Conservation (phyloP, 2,888 invertebrate species). For the Cephus nigrinus region DNA sequence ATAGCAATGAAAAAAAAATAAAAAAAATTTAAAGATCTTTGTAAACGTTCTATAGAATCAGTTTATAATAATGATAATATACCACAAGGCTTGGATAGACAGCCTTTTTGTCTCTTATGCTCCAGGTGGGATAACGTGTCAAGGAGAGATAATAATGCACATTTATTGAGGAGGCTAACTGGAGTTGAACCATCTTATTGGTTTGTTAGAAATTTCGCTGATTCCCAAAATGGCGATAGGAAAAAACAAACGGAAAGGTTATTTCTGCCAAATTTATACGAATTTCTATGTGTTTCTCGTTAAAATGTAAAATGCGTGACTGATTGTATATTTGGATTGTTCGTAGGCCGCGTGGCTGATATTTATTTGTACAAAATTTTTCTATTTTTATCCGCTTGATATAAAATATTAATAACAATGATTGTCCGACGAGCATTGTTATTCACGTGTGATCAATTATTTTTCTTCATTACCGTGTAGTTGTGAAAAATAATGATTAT, state of each 20-base stretch:
- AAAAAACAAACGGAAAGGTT: neutral
- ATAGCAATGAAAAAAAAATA: neutral
- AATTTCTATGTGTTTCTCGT: neutral
- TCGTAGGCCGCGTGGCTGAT: neutral
- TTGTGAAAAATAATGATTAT: neutral
- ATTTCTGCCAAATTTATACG: constrained; percentile 3
- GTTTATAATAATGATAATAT: neutral
- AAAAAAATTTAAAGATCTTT: neutral
- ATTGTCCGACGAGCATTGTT: neutral
- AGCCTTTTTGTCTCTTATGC: neutral
- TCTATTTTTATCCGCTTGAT: neutral
- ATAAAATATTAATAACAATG: neutral
- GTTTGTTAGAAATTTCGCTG: neutral
- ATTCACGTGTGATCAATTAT: neutral
- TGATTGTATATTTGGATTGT: neutral
- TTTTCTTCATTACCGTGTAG: neutral
- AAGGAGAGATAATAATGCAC: neutral
- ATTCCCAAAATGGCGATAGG: neutral
- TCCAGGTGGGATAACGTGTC: neutral
- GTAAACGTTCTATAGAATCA: constrained; percentile 1
- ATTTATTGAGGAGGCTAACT: neutral
- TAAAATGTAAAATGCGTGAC: neutral
- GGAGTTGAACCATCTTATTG: neutral
- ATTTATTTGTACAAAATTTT: neutral
- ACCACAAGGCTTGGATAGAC: neutral